phyloP scores from a whole-genome alignment of 1,140 invertebrate species.

The Heliconius eleuchia region DNA sequence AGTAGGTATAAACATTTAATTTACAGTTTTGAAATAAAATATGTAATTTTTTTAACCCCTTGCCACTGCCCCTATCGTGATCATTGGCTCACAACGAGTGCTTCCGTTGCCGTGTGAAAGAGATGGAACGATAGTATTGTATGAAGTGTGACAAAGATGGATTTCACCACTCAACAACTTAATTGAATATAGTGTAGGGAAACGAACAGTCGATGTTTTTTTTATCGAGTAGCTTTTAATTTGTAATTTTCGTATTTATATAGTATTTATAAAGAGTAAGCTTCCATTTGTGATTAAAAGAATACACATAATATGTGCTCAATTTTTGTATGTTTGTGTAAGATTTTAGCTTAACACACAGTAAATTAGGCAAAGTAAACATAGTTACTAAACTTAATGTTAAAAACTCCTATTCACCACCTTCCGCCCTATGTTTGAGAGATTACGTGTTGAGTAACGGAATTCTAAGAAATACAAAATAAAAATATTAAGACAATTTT shows the following conservation, averaged over 20 bases:
- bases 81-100: constrained; percentile 66
- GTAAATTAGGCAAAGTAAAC: not conserved
- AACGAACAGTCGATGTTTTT: constrained; percentile 48
- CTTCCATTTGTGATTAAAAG: not conserved
- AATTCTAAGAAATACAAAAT: too few species aligned
- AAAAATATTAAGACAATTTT: too few species aligned
- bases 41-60: constrained; percentile 49
- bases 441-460: too few species aligned
- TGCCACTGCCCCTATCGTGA: constrained; percentile 59
- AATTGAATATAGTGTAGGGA: constrained; percentile 69
- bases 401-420: too few species aligned
- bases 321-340: too few species aligned
- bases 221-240: constrained; percentile 31
- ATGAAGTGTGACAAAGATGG: constrained; percentile 43
- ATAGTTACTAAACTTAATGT: too few species aligned
- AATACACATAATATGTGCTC: too few species aligned
- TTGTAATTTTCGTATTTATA: not conserved
- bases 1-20: constrained; percentile 28
- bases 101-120: constrained; percentile 64
- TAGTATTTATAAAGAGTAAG: too few species aligned
- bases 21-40: constrained; percentile 44
- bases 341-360: too few species aligned
- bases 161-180: constrained; percentile 64
- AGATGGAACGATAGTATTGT: constrained; percentile 39
- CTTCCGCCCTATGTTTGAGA: too few species aligned